Evolutionary conservation across 2,113 vertebrate genomes (phyloP).

Genomic region (Hyperopisus bebe): DNA sequence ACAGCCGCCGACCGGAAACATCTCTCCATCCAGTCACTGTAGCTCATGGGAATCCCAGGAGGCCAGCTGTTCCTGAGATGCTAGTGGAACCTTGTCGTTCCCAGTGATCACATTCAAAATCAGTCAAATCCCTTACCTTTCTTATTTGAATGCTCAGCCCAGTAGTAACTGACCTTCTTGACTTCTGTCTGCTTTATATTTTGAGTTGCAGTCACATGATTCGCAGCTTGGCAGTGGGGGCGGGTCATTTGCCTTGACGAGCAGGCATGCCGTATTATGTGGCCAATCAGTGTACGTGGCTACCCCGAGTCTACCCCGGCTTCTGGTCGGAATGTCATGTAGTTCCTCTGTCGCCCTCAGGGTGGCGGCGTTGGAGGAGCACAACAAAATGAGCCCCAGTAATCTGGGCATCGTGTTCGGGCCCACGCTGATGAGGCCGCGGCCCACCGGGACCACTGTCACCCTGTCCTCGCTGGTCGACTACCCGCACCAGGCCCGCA

Average conservation of each 20-base stretch:
- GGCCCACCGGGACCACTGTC: slow-evolving; percentile 84
- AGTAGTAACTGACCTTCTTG: background rate
- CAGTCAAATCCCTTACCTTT: background rate
- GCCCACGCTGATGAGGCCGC: slow-evolving; percentile 84
- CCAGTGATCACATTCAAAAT: background rate
- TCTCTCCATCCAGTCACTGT: background rate
- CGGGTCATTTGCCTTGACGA: background rate
- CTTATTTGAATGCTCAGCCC: background rate
- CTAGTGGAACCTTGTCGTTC: background rate
- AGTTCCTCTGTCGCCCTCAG: slow-evolving; percentile 49
- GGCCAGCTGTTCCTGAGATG: background rate
- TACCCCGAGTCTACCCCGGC: background rate
- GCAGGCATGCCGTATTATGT: background rate
- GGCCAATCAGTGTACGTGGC: background rate
- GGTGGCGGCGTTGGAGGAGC: slow-evolving; percentile 83
- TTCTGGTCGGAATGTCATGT: background rate
- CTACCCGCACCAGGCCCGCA: slow-evolving; percentile 89
- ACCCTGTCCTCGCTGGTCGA: slow-evolving; percentile 93
- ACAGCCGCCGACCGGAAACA: background rate
- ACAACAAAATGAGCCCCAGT: slow-evolving; percentile 92
- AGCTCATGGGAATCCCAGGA: background rate
- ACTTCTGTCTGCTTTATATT: background rate
- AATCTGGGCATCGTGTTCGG: slow-evolving; percentile 95
- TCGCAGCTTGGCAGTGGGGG: background rate
- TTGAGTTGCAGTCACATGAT: background rate